Evolutionary conservation across 2,797 vertebrate genomes (phyloP).

Genomic region (Acrossocheilus fasciatus): DNA sequence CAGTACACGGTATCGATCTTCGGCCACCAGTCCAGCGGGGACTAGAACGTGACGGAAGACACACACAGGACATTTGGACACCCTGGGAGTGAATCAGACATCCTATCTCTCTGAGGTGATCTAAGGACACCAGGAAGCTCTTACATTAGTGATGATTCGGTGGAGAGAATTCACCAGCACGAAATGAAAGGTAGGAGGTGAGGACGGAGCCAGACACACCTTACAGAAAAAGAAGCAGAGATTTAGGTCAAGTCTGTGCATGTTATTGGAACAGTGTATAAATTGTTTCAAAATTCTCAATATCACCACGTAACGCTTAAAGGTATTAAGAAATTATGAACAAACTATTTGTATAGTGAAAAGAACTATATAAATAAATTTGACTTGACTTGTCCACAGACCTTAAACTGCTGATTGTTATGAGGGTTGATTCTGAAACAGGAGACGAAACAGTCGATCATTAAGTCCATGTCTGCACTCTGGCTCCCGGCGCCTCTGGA

Average conservation of each 20-base stretch:
- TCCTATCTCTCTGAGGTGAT: constrained; percentile 7
- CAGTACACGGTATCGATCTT: constrained; percentile 95
- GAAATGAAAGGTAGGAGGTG: constrained; percentile 96
- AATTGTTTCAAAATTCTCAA: neutral
- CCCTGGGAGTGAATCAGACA: constrained; percentile 12
- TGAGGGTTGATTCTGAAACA: constrained; percentile 98
- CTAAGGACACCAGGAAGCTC: constrained; percentile 60
- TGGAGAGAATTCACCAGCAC: constrained; percentile 97
- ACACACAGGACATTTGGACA: constrained; percentile 26
- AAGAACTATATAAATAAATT: neutral
- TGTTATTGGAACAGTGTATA: neutral
- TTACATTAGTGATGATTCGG: constrained; percentile 98
- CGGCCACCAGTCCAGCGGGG: constrained; percentile 97
- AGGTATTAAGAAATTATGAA: neutral
- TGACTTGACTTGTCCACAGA: constrained; percentile 63
- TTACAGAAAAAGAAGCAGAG: constrained; percentile 59
- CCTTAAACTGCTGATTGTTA: constrained; percentile 99
- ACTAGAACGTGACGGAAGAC: constrained; percentile 76
- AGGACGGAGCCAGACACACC: constrained; percentile 93
- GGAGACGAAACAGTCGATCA: constrained; percentile 98
- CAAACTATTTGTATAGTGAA: neutral
- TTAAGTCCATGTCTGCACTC: constrained; percentile 93
- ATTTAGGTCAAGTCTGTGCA: neutral
- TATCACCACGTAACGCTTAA: neutral
- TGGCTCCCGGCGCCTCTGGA: constrained; percentile 91